phyloP scores from a whole-genome alignment of 2,113 vertebrate genomes.

The Bucco capensis region DNA sequence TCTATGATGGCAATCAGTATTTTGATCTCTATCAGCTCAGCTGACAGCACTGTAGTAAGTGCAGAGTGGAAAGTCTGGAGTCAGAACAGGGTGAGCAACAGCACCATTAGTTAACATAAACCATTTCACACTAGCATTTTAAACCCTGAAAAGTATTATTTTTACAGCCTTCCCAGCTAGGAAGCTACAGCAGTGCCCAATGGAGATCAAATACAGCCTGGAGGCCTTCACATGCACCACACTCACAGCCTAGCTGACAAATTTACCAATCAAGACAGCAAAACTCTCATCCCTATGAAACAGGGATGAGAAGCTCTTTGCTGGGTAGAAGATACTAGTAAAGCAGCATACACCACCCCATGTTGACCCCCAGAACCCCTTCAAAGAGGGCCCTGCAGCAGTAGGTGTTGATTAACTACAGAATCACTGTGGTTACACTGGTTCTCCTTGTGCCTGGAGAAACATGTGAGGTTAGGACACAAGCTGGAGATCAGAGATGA shows the following conservation, averaged over 20 bases:
- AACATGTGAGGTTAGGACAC: background rate
- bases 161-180: too few species aligned
- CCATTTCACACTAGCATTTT: too few species aligned
- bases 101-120: too few species aligned
- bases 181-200: background rate
- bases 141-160: too few species aligned
- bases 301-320: background rate
- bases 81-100: too few species aligned
- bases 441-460: background rate
- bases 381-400: background rate
- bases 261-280: background rate
- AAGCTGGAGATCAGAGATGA: background rate
- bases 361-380: background rate
- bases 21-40: background rate
- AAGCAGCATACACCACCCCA: background rate
- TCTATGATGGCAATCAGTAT: background rate
- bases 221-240: background rate
- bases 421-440: background rate
- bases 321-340: background rate
- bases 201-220: background rate
- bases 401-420: background rate
- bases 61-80: too few species aligned
- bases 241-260: background rate
- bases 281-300: background rate
- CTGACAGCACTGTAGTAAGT: background rate